Conservation (phyloP, 1,140 invertebrate species). For the Mycetomoellerius zeteki region DNA sequence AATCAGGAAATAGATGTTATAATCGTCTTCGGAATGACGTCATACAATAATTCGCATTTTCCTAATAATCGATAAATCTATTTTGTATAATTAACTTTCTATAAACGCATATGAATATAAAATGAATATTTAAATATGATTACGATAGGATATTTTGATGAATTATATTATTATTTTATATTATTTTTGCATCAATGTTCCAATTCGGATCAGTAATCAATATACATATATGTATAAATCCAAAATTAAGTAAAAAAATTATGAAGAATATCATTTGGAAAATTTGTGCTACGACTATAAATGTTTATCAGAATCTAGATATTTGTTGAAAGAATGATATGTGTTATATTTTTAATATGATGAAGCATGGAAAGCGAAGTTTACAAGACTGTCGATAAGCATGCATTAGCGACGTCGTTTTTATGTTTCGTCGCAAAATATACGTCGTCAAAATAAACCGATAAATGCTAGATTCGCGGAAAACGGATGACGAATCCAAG, state of each 20-base stretch:
- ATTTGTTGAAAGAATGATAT: slow-evolving; percentile 2
- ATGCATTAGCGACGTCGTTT: slow-evolving; percentile 38
- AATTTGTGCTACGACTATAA: not conserved
- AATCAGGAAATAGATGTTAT: not conserved
- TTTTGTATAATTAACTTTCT: slow-evolving; percentile 50
- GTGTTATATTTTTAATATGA: not conserved
- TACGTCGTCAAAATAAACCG: slow-evolving; percentile 63
- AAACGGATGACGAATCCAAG: slow-evolving; percentile 60
- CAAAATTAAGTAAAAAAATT: not conserved
- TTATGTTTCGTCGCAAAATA: slow-evolving; percentile 47
- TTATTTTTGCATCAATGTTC: not conserved
- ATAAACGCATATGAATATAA: slow-evolving; percentile 18
- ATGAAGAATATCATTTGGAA: not conserved
- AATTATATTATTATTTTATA: slow-evolving; percentile 13
- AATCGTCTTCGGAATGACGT: slow-evolving; percentile 24
- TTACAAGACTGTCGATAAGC: slow-evolving; percentile 30
- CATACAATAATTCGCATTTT: slow-evolving; percentile 24
- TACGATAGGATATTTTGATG: slow-evolving; percentile 2
- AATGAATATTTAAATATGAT: slow-evolving; percentile 33
- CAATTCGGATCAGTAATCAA: not conserved
- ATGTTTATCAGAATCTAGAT: slow-evolving; percentile 42
- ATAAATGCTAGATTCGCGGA: slow-evolving; percentile 53
- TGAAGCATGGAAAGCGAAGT: slow-evolving; percentile 35
- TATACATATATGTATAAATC: not conserved
- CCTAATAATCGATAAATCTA: slow-evolving; percentile 45